Percentiles rank a stretch among this genome's conserved stretches.
phyloP scores from a whole-genome alignment of 2,113 vertebrate genomes.

The Danionella cerebrum region DNA sequence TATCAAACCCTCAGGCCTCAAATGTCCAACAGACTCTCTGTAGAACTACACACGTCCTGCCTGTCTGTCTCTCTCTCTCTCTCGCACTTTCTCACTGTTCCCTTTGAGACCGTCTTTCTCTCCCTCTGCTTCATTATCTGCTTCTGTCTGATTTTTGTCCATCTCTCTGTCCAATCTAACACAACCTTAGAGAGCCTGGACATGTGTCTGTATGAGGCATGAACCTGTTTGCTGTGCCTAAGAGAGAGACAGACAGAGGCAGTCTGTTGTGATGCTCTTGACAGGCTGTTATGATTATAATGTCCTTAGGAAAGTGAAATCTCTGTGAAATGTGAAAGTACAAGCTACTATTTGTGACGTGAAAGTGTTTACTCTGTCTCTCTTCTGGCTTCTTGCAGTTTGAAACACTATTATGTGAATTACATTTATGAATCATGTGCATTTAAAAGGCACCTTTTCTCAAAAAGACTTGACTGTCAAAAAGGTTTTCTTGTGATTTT shows the following conservation, averaged over 20 bases:
- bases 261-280: not conserved
- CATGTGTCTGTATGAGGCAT: no score
- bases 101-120: not conserved
- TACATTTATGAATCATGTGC: no score
- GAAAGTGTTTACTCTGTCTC: not conserved
- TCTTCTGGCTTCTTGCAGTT: not conserved
- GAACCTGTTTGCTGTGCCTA: not conserved
- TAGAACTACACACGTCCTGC: not conserved
- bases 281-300: not conserved
- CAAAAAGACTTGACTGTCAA: no score
- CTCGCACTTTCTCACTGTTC: not conserved
- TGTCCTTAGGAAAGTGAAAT: conserved; percentile 8
- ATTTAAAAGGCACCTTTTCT: no score
- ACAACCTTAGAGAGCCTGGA: not conserved
- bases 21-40: conserved; percentile 14
- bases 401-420: no score
- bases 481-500: no score
- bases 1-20: conserved; percentile 38
- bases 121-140: not conserved
- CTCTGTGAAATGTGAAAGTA: not conserved
- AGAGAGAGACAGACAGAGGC: not conserved
- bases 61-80: not conserved
- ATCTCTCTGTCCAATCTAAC: not conserved
- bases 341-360: not conserved
- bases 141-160: conserved; percentile 2